These are phyloP conservation scores for Cheilosia variabilis DNA, from an alignment of 2,888 invertebrate genomes.

Conservation along the genomic window DNA sequence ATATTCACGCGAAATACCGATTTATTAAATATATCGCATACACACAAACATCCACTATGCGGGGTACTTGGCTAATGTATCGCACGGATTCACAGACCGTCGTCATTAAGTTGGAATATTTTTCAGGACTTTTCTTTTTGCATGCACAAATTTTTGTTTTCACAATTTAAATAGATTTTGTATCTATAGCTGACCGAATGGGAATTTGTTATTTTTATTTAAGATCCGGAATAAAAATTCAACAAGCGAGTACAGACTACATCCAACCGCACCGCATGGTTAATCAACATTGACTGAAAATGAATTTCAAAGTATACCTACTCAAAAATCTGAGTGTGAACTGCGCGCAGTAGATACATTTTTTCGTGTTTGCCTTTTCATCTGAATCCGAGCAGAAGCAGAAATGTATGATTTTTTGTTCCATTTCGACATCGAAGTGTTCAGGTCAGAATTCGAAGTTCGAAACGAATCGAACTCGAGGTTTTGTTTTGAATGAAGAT, in stretches of 20 bases:
- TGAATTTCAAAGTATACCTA: slow-evolving; percentile 76
- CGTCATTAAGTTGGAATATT: slow-evolving; percentile 9
- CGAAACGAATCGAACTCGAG: too few species aligned
- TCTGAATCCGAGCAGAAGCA: slow-evolving; percentile 27
- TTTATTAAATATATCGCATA: slow-evolving; percentile 66
- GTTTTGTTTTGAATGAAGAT: too few species aligned
- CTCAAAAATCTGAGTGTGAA: slow-evolving; percentile 74
- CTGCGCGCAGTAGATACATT: slow-evolving; percentile 72
- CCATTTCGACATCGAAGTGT: background rate
- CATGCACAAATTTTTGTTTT: slow-evolving; percentile 15
- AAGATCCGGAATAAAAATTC: slow-evolving; percentile 72
- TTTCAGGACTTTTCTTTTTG: slow-evolving; percentile 11
- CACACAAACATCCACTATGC: slow-evolving; percentile 45
- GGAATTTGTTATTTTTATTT: slow-evolving; percentile 18
- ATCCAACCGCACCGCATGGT: slow-evolving; percentile 82
- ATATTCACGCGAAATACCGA: slow-evolving; percentile 73
- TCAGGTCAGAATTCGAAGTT: background rate
- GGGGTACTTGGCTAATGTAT: slow-evolving; percentile 15
- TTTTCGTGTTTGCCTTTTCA: slow-evolving; percentile 46
- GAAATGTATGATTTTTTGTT: background rate
- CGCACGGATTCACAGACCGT: slow-evolving; percentile 34
- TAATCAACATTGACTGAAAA: slow-evolving; percentile 82
- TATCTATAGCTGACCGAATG: slow-evolving; percentile 41
- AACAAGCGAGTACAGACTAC: slow-evolving; percentile 76
- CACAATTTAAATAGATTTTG: slow-evolving; percentile 39